Conservation (phyloP, 2,797 vertebrate genomes). For the Tinamus major region DNA sequence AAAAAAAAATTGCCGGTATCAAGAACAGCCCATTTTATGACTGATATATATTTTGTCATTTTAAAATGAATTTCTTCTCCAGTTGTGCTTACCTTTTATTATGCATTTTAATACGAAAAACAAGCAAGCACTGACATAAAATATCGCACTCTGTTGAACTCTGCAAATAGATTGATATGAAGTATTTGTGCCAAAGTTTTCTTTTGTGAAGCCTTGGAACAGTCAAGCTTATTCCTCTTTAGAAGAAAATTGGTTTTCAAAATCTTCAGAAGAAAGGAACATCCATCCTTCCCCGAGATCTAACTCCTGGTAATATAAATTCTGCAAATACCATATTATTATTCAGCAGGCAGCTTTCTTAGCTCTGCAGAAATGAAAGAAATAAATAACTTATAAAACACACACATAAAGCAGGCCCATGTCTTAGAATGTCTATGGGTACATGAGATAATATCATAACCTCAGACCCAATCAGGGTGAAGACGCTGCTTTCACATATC, state of each 20-base stretch:
- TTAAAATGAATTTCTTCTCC: conserved; percentile 24
- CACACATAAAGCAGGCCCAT: background rate
- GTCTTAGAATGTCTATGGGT: background rate
- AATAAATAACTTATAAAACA: conserved; percentile 30
- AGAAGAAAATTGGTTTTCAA: conserved; percentile 41
- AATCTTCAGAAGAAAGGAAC: conserved; percentile 21
- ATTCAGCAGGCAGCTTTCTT: background rate
- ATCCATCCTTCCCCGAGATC: background rate
- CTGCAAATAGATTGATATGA: background rate
- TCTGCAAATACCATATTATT: conserved; percentile 4
- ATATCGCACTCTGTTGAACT: background rate
- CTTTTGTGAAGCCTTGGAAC: background rate
- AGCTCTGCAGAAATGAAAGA: conserved; percentile 29
- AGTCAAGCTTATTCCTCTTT: conserved; percentile 9
- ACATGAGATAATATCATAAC: background rate
- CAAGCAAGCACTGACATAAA: conserved; percentile 14
- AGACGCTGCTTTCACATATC: background rate
- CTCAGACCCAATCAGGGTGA: background rate
- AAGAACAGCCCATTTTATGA: background rate
- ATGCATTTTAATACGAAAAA: background rate
- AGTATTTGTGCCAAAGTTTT: conserved; percentile 4
- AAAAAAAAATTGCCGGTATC: background rate
- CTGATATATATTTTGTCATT: background rate
- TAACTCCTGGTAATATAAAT: conserved; percentile 32
- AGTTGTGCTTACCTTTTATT: conserved; percentile 37